Conservation (phyloP, 2,888 invertebrate species). For the Drosophila gaucha region DNA sequence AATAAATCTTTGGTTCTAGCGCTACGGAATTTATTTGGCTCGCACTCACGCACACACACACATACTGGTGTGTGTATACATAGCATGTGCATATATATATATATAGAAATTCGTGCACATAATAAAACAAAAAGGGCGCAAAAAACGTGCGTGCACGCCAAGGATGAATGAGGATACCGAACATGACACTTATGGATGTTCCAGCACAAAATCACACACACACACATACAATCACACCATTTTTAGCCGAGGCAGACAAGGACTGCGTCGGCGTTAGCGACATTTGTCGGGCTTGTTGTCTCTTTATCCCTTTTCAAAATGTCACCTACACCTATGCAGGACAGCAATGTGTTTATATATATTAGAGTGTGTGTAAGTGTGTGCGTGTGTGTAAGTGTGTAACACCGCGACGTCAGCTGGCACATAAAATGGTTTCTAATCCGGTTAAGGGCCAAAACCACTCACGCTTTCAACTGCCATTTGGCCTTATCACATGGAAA, state of each 20-base stretch:
- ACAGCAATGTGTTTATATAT: conserved; percentile 21
- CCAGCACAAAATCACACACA: conserved; percentile 34
- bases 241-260: conserved; percentile 26
- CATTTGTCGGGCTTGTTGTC: conserved; percentile 42
- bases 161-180: conserved; percentile 80
- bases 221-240: conserved; percentile 15
- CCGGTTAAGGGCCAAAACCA: conserved; percentile 69
- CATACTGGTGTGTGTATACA: conserved; percentile 17
- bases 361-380: conserved; percentile 12
- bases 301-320: conserved; percentile 58
- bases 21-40: conserved; percentile 85
- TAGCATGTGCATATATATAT: conserved; percentile 16
- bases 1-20: conserved; percentile 85
- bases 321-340: conserved; percentile 42
- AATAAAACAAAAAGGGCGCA: conserved; percentile 79
- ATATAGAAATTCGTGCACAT: conserved; percentile 75
- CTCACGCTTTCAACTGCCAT: conserved; percentile 68
- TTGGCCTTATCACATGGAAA: conserved; percentile 67
- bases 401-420: conserved; percentile 6
- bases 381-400: conserved; percentile 10
- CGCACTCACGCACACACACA: conserved; percentile 71
- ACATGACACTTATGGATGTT: conserved; percentile 83
- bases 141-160: conserved; percentile 81
- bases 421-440: conserved; percentile 60
- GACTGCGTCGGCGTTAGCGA: conserved; percentile 25